These are phyloP conservation scores for Varanus salvator DNA, from an alignment of 2,113 vertebrate species.

Conservation along the genomic window DNA sequence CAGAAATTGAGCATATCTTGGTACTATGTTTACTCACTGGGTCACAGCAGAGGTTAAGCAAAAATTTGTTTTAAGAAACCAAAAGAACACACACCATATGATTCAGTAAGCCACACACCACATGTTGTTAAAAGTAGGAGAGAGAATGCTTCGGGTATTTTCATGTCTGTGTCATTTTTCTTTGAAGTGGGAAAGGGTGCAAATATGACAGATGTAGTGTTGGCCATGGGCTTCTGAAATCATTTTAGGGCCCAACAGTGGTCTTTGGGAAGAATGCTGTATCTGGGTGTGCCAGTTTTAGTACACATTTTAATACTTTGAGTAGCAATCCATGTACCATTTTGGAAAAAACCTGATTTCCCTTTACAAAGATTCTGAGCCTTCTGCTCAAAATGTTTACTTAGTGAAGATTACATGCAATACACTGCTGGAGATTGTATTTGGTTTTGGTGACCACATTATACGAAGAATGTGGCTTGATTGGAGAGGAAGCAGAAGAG, in stretches of 20 bases:
- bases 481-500: slow-evolving; percentile 14
- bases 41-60: slow-evolving; percentile 81
- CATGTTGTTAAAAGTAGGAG: slow-evolving; percentile 16
- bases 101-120: slow-evolving; percentile 41
- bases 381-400: slow-evolving; percentile 25
- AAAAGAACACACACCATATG: slow-evolving; percentile 48
- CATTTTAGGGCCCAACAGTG: slow-evolving; percentile 29
- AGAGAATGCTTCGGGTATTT: background rate
- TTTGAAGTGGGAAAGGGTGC: slow-evolving; percentile 49
- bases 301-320: background rate
- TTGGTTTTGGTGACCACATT: slow-evolving; percentile 20
- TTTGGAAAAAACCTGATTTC: background rate
- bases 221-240: slow-evolving; percentile 33
- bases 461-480: slow-evolving; percentile 21
- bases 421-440: slow-evolving; percentile 18
- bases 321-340: background rate
- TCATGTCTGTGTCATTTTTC: background rate
- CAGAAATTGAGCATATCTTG: slow-evolving; percentile 75
- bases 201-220: slow-evolving; percentile 41
- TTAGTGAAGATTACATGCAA: slow-evolving; percentile 14
- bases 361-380: slow-evolving; percentile 1
- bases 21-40: slow-evolving; percentile 66
- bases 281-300: slow-evolving; percentile 1
- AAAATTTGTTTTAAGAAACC: slow-evolving; percentile 75
- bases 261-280: slow-evolving; percentile 28